Conservation (phyloP, 2,113 vertebrate genomes). For the Crocuta crocuta region DNA sequence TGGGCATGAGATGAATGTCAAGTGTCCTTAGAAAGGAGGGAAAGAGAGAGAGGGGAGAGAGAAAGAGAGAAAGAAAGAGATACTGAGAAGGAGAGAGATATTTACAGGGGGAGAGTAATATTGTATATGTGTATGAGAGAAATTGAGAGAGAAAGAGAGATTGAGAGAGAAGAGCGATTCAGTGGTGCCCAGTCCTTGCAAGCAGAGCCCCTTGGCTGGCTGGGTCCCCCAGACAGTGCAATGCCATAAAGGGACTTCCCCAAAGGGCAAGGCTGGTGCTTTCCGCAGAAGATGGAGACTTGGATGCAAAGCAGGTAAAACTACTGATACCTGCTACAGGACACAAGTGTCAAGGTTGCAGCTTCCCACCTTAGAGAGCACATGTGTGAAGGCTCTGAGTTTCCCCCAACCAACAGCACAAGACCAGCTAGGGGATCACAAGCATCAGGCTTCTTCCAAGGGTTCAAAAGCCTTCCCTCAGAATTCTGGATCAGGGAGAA, state of each 20-base stretch:
- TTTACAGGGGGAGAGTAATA: not conserved
- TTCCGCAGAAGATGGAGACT: not conserved
- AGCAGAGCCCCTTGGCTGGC: not conserved
- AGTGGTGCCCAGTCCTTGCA: not conserved
- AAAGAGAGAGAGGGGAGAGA: rapidly evolving
- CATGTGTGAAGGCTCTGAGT: not conserved
- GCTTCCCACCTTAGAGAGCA: not conserved
- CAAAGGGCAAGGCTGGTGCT: not conserved
- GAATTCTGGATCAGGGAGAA: not conserved
- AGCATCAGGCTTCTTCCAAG: not conserved
- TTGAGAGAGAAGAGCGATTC: rapidly evolving
- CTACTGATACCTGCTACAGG: not conserved
- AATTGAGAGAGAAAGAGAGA: not conserved
- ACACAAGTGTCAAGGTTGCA: rapidly evolving
- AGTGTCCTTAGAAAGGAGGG: not conserved
- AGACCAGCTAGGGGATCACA: not conserved
- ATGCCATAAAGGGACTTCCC: not conserved
- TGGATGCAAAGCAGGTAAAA: not conserved
- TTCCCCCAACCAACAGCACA: too few relatives aligned
- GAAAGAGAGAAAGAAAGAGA: not conserved
- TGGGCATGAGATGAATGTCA: not conserved
- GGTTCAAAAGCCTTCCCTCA: not conserved
- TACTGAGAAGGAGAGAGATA: not conserved
- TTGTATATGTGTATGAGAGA: too few relatives aligned
- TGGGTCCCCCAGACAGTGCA: not conserved